Conservation (phyloP, 2,888 invertebrate species). For the Gari tellinella region DNA sequence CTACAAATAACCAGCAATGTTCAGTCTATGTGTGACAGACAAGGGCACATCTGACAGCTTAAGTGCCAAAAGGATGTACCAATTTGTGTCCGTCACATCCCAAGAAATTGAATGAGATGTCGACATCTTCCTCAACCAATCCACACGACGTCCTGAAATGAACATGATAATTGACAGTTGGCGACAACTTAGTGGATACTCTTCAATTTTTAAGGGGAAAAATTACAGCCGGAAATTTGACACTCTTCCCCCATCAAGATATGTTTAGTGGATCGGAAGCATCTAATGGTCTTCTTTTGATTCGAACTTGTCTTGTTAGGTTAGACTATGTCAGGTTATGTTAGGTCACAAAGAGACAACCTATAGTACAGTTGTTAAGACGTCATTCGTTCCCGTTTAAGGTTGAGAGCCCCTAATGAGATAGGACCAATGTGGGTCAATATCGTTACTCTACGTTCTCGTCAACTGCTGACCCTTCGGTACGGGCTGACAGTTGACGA, state of each 20-base stretch:
- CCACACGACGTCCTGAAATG: no score
- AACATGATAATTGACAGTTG: constrained; percentile 52
- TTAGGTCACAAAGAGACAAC: no score
- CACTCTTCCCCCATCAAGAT: constrained; percentile 33
- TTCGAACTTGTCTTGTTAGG: neutral
- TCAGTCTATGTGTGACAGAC: no score
- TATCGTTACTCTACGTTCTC: no score
- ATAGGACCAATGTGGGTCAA: no score
- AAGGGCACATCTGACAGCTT: neutral
- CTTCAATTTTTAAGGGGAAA: constrained; percentile 48
- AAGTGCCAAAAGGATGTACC: constrained; percentile 58
- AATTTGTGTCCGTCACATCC: constrained; percentile 50
- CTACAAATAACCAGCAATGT: no score
- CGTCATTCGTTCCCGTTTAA: no score
- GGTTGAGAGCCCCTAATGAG: no score
- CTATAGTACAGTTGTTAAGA: no score
- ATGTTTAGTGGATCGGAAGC: constrained; percentile 51
- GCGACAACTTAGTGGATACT: constrained; percentile 52
- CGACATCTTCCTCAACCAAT: constrained; percentile 7
- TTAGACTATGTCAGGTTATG: no score
- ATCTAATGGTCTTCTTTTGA: constrained; percentile 30
- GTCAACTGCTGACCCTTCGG: no score
- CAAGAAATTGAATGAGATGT: constrained; percentile 33
- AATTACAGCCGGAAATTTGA: constrained; percentile 56
- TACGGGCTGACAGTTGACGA: no score